These are phyloP conservation scores for Napeogenes sylphis DNA, from an alignment of 2,888 invertebrate species.

Conservation along the genomic window DNA sequence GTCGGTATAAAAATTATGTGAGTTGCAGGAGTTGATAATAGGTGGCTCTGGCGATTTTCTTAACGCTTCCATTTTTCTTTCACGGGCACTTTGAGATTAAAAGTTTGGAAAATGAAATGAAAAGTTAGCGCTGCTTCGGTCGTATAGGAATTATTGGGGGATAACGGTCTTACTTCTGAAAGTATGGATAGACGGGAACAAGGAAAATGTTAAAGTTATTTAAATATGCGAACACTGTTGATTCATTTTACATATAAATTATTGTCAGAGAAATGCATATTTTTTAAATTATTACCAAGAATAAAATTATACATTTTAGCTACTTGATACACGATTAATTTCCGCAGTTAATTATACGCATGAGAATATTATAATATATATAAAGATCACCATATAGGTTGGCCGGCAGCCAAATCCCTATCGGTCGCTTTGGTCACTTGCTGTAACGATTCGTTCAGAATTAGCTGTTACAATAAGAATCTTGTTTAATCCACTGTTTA, in stretches of 20 bases:
- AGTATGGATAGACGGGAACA: no score
- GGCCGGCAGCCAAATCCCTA: background rate
- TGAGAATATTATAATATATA: background rate
- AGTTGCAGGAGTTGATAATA: slow-evolving; percentile 70
- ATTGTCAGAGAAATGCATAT: no score
- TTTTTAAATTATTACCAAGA: no score
- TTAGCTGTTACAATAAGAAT: background rate
- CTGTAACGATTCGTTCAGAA: background rate
- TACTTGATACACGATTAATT: background rate
- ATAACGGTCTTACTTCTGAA: slow-evolving; percentile 13
- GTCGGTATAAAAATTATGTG: slow-evolving; percentile 43
- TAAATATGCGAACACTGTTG: no score
- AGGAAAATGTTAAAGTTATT: no score
- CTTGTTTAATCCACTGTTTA: background rate
- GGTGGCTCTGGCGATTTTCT: slow-evolving; percentile 74
- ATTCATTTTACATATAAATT: no score
- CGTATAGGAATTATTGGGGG: slow-evolving; percentile 49
- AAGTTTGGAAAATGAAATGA: slow-evolving; percentile 75
- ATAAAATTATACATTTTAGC: no score
- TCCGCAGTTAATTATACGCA: slow-evolving; percentile 1
- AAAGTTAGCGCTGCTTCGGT: slow-evolving; percentile 54
- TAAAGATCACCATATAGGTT: background rate
- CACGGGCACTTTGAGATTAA: slow-evolving; percentile 78
- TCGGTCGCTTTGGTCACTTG: background rate
- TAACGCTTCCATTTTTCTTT: slow-evolving; percentile 74